Base-by-base conservation (phyloP, 2,797 vertebrate species). In the Mico argentatus region DNA sequence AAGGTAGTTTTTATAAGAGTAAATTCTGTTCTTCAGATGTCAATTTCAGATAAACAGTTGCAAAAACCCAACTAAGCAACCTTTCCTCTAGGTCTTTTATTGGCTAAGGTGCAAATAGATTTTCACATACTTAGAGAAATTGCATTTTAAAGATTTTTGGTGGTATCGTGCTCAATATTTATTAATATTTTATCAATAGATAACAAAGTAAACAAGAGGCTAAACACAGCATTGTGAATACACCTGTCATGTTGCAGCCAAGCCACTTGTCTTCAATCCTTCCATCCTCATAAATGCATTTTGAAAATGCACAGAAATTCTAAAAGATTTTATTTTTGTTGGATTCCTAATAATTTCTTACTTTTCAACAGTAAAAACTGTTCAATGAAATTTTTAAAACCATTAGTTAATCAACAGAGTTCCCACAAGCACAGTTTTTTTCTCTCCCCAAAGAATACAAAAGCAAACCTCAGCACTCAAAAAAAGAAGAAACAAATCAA, bases 121-220 rank as follows among this genome's bases (percentile, higher is more conserved):
- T 91, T 84, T 52, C 59, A 89, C 19, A 52, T 61, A 84, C 11
- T 87, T 88, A 86, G 9, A 83, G 19, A 91, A 83, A 64, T 67
- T 92, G n/a, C 46, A 91, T 86, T 96, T 97, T 92, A 83, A 89
- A 77, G 39, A 64, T 57, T 95, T 96, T 55, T 72, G 33, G 72
- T 92, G 67, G 48, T 44, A 76, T 57, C 36, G 7, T 94, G n/a
- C 33, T 95, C 85, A 80, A 72, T 83, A 83, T 57, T 55, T 91
- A 82, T 81, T 87, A 83, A 94, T 83, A 94, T 86, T 94, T 97
- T 91, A 95, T 92, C 70, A 94, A 90, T 30, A 89, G 36, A 97
- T 64, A 11, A 4, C 27, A 84, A 96, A 94, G 61, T 82, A 93
- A 91, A 46, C 79, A 79, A 57, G 72, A 90, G 15, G 33, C 22